These are phyloP conservation scores for Acomys russatus DNA, from an alignment of 2,797 vertebrate species.

Conservation along the genomic window DNA sequence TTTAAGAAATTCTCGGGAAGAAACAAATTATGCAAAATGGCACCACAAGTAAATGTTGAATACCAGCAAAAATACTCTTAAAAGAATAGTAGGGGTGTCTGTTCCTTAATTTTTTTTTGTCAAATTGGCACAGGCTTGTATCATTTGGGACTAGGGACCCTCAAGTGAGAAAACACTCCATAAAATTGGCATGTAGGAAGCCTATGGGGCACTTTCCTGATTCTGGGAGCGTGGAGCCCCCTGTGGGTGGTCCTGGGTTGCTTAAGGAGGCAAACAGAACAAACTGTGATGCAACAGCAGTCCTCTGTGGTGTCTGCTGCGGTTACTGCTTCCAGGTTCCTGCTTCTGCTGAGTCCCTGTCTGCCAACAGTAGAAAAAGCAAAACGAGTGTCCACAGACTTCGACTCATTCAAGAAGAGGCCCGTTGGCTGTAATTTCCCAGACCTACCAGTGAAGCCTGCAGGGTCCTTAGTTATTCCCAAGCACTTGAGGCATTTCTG, in stretches of 20 bases:
- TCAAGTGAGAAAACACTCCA: neutral
- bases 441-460: neutral
- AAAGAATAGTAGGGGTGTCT: neutral
- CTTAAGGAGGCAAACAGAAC: no score
- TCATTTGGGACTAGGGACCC: no score
- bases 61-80: neutral
- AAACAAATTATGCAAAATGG: neutral
- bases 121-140: neutral
- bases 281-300: neutral
- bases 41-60: neutral
- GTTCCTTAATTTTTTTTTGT: neutral
- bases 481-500: neutral
- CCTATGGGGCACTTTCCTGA: neutral
- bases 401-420: neutral
- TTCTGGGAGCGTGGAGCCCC: neutral
- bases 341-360: neutral
- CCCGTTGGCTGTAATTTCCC: neutral
- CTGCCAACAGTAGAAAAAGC: neutral
- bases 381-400: neutral
- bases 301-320: neutral
- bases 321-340: neutral
- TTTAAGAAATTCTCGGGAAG: neutral
- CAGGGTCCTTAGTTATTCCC: neutral
- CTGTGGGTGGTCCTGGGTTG: neutral
- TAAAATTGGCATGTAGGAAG: neutral